These are phyloP conservation scores for Steinernema feltiae DNA, from an alignment of 1,140 invertebrate genomes.

Conservation along the genomic window DNA sequence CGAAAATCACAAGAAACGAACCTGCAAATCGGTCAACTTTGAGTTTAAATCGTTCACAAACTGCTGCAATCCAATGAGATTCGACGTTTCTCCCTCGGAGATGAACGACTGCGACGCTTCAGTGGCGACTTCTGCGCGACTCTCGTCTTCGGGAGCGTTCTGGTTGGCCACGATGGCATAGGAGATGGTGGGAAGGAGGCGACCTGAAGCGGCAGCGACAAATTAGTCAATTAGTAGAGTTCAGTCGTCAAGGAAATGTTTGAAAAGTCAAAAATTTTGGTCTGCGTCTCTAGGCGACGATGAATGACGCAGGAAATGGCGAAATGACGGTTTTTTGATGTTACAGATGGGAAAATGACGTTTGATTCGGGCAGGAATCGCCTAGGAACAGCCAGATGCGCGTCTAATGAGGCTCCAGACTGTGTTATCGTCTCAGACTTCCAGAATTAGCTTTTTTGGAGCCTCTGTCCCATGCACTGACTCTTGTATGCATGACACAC, in stretches of 20 bases:
- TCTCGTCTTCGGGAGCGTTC: constrained; percentile 21
- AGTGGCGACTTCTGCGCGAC: neutral
- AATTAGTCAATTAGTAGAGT: constrained; percentile 20
- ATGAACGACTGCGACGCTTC: neutral
- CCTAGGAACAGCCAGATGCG: too few species aligned
- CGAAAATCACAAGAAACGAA: too few species aligned
- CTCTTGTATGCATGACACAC: too few species aligned
- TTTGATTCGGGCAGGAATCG: too few species aligned
- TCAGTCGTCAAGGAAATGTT: neutral
- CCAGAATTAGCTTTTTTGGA: too few species aligned
- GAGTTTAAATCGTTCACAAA: constrained; percentile 44
- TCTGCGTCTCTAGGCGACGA: neutral
- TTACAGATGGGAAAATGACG: too few species aligned
- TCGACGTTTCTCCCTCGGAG: neutral
- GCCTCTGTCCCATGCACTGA: too few species aligned
- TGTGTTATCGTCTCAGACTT: too few species aligned
- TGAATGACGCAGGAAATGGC: neutral
- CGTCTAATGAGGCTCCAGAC: too few species aligned
- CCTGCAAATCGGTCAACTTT: constrained; percentile 23
- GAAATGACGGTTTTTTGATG: neutral
- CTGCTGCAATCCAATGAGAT: constrained; percentile 35
- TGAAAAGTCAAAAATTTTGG: neutral
- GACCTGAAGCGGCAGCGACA: constrained; percentile 13
- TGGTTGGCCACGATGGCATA: constrained; percentile 10
- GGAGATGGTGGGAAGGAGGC: constrained; percentile 17